Conservation (phyloP, 2,888 invertebrate species). For the Saturnia pavonia region DNA sequence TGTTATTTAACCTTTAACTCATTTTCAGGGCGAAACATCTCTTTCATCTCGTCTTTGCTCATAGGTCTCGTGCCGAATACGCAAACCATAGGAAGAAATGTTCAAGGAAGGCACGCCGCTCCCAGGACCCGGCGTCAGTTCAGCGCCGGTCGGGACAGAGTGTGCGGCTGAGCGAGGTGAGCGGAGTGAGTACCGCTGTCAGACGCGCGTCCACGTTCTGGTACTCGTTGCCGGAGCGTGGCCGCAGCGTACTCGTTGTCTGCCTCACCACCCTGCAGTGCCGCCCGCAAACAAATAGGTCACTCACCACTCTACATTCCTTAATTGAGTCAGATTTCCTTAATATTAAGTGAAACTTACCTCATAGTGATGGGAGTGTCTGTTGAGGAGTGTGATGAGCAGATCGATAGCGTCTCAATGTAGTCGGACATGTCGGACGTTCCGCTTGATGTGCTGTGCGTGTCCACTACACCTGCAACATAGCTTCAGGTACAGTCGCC, state of each 20-base stretch:
- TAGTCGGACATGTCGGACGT: constrained; percentile 95
- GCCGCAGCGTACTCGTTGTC: constrained; percentile 86
- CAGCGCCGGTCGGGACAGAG: not conserved
- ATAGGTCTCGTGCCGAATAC: not conserved
- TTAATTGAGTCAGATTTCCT: not conserved
- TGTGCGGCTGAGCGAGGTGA: not conserved
- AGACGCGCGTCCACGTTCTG: constrained; percentile 74
- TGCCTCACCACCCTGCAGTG: constrained; percentile 55
- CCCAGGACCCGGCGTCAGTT: not conserved
- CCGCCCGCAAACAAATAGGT: constrained; percentile 21
- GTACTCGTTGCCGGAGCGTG: constrained; percentile 93
- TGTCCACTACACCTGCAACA: constrained; percentile 76
- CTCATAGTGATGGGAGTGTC: constrained; percentile 85
- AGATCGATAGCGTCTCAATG: constrained; percentile 90
- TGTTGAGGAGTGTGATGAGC: constrained; percentile 90
- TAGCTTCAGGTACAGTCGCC: not conserved
- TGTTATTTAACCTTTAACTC: not conserved
- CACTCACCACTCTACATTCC: not conserved
- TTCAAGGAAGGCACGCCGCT: not conserved
- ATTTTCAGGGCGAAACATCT: not conserved
- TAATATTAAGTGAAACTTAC: constrained; percentile 41
- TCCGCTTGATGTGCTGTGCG: constrained; percentile 90
- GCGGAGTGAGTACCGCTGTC: not conserved
- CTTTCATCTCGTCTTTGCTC: not conserved
- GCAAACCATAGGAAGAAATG: not conserved